Evolutionary conservation across 1,140 invertebrate species (phyloP).

Genomic region (Varroa destructor): DNA sequence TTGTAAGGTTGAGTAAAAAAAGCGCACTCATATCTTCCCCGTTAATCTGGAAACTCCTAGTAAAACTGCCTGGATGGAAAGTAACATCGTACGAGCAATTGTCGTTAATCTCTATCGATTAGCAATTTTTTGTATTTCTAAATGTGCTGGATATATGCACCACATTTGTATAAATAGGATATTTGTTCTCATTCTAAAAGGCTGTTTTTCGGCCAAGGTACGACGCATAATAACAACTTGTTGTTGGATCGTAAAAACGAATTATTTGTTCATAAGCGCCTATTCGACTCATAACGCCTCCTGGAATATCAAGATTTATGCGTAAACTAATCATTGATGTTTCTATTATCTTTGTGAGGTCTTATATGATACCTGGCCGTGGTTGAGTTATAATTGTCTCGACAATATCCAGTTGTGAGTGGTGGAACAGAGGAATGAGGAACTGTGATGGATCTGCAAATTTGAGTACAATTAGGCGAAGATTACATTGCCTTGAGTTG

Average conservation of each 20-base stretch:
- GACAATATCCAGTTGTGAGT: slow-evolving; percentile 21
- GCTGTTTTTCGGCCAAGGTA: neutral
- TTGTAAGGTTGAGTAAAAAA: slow-evolving; percentile 9
- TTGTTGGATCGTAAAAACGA: no score
- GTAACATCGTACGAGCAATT: neutral
- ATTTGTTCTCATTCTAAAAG: neutral
- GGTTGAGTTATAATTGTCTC: slow-evolving; percentile 7
- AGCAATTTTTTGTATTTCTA: neutral
- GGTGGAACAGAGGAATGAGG: neutral
- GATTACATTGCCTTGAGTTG: neutral
- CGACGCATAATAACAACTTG: no score
- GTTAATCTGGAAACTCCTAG: slow-evolving; percentile 22
- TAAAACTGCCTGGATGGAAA: neutral
- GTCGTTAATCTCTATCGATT: neutral
- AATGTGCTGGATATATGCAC: neutral
- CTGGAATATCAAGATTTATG: neutral
- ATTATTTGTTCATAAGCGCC: no score
- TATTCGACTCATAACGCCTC: no score
- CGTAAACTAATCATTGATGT: neutral
- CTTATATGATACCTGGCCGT: neutral
- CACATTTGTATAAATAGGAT: neutral
- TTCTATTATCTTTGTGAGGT: neutral
- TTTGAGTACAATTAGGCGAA: neutral
- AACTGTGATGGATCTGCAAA: slow-evolving; percentile 11
- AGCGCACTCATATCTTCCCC: slow-evolving; percentile 23